phyloP scores from a whole-genome alignment of 2,113 vertebrate species.

The Hepsetus odoe region DNA sequence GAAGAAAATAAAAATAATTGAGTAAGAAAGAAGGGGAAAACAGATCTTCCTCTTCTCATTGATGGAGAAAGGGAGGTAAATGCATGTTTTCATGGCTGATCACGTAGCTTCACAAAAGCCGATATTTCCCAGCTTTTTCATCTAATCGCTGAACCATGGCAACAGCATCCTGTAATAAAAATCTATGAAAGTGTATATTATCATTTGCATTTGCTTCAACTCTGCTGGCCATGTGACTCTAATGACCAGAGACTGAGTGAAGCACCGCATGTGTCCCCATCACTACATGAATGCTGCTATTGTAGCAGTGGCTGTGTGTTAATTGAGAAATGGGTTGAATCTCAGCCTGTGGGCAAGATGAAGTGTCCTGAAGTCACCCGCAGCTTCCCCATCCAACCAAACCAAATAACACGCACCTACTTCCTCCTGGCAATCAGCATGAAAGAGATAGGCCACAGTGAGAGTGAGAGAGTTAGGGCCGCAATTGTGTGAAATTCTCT shows the following conservation, averaged over 20 bases:
- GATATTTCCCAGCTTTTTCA: conserved; percentile 5
- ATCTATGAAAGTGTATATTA: conserved; percentile 56
- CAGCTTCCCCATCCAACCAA: conserved; percentile 3
- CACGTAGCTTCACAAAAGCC: conserved; percentile 11
- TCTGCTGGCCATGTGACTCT: conserved; percentile 32
- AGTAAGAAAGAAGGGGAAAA: conserved; percentile 15
- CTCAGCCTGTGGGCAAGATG: conserved; percentile 16
- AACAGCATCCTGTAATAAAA: conserved; percentile 48
- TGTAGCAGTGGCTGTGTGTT: conserved; percentile 27
- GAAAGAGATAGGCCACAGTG: neutral
- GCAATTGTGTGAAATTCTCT: neutral
- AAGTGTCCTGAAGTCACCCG: neutral
- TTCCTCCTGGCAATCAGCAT: conserved; percentile 32
- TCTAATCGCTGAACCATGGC: conserved; percentile 33
- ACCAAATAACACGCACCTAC: conserved; percentile 17
- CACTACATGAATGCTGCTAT: conserved; percentile 38
- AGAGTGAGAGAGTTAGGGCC: neutral
- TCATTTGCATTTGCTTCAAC: conserved; percentile 23
- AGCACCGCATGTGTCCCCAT: conserved; percentile 2
- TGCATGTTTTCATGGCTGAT: neutral
- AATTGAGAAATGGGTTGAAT: conserved; percentile 42
- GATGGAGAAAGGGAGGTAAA: neutral
- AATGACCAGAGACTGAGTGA: conserved; percentile 1
- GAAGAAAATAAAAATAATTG: neutral
- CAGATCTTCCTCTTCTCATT: neutral